These are phyloP conservation scores for Coecobrya sp. DNA, from an alignment of 2,888 invertebrate species.

Conservation along the genomic window DNA sequence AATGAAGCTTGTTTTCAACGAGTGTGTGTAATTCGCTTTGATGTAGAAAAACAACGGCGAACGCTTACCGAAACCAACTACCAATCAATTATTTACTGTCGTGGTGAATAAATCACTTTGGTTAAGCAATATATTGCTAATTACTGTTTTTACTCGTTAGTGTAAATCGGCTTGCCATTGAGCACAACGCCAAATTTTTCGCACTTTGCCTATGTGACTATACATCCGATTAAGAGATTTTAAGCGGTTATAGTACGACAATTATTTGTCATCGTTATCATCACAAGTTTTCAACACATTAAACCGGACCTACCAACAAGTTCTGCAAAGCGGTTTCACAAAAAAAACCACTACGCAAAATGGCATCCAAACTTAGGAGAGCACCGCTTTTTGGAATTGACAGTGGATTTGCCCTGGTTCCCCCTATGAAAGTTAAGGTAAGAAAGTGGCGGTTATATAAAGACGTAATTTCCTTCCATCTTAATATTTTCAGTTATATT, in stretches of 20 bases:
- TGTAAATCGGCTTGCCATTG: slow-evolving; percentile 40
- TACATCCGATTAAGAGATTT: background rate
- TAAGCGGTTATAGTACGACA: background rate
- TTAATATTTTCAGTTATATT: background rate
- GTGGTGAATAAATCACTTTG: slow-evolving; percentile 60
- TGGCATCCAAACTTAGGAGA: slow-evolving; percentile 88
- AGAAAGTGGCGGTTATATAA: slow-evolving; percentile 37
- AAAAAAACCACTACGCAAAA: slow-evolving; percentile 80
- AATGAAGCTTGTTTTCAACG: background rate
- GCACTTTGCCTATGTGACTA: slow-evolving; percentile 27
- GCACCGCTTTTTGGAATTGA: slow-evolving; percentile 88
- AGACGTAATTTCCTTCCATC: background rate
- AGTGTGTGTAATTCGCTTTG: background rate
- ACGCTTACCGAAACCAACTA: background rate
- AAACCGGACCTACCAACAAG: background rate
- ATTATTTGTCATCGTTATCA: background rate
- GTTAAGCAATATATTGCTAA: slow-evolving; percentile 70
- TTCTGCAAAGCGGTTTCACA: background rate
- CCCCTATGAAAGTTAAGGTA: slow-evolving; percentile 86
- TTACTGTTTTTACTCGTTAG: slow-evolving; percentile 57
- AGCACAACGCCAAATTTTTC: slow-evolving; percentile 57
- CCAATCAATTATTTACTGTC: slow-evolving; percentile 48
- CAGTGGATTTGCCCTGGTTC: slow-evolving; percentile 87
- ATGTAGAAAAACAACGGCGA: background rate
- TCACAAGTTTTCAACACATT: background rate